A percentile compares a stretch with the other conserved stretches of the same genome.
Evolutionary conservation across 2,888 invertebrate genomes (phyloP).

Genomic region (Troides helena): DNA sequence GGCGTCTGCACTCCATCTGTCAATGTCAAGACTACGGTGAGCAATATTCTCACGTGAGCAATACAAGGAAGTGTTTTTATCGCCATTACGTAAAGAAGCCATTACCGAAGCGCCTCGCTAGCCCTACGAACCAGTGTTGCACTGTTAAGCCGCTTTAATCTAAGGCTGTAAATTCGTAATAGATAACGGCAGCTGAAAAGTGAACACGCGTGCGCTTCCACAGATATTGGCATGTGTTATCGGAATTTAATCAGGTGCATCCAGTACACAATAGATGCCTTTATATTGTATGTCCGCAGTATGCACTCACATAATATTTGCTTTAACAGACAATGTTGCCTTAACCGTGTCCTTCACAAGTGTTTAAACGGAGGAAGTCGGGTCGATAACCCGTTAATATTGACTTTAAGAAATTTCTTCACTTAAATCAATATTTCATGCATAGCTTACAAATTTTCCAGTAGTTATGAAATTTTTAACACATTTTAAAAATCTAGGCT

Average conservation of each 20-base stretch:
- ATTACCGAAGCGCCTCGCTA: conserved; percentile 55
- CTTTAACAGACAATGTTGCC: conserved; percentile 17
- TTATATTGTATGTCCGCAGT: conserved; percentile 39
- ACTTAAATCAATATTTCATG: conserved; percentile 35
- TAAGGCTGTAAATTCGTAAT: conserved; percentile 65
- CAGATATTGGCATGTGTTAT: conserved; percentile 62
- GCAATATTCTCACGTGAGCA: conserved; percentile 62
- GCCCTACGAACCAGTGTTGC: conserved; percentile 47
- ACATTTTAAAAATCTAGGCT: neutral
- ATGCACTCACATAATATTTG: conserved; percentile 35
- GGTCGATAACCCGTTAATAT: conserved; percentile 72
- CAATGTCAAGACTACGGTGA: conserved; percentile 56
- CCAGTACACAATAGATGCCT: conserved; percentile 37
- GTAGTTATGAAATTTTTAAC: neutral
- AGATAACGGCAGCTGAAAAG: conserved; percentile 63
- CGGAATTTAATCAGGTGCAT: conserved; percentile 45
- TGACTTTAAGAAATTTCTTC: conserved; percentile 47
- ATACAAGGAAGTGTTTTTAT: conserved; percentile 65
- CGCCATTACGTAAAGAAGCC: conserved; percentile 61
- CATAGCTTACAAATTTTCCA: conserved; percentile 32
- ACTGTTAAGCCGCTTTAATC: conserved; percentile 55
- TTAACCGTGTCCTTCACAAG: conserved; percentile 34
- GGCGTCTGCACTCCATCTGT: conserved; percentile 55
- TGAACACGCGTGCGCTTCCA: conserved; percentile 61
- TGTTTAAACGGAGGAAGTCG: conserved; percentile 42